These are phyloP conservation scores for Thecophora atra DNA, from an alignment of 2,888 invertebrate genomes.

Conservation along the genomic window DNA sequence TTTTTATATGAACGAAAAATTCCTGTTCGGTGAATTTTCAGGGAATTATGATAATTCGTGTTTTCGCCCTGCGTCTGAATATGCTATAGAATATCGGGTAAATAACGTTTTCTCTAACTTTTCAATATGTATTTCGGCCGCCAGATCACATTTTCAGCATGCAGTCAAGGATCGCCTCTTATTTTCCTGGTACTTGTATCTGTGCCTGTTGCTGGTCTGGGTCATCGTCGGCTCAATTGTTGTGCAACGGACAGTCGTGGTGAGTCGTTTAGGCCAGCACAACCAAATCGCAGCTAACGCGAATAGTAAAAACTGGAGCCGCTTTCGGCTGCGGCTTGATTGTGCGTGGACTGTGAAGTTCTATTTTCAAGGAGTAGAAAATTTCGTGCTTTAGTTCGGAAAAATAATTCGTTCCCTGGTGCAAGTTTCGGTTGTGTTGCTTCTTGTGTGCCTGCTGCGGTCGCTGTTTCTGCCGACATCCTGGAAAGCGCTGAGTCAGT, in stretches of 20 bases:
- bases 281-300: too few species aligned
- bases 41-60: too few species aligned
- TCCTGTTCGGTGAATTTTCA: too few species aligned
- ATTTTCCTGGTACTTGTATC: slow-evolving; percentile 40
- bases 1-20: too few species aligned
- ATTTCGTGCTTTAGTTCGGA: slow-evolving; percentile 58
- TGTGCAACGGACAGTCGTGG: slow-evolving; percentile 12
- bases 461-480: slow-evolving; percentile 56
- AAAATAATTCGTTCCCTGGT: slow-evolving; percentile 51
- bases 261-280: slow-evolving; percentile 8
- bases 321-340: too few species aligned
- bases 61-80: too few species aligned
- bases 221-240: slow-evolving; percentile 32
- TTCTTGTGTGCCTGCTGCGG: slow-evolving; percentile 51
- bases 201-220: slow-evolving; percentile 41
- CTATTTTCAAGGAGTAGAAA: too few species aligned
- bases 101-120: neutral
- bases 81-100: too few species aligned
- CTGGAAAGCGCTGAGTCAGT: slow-evolving; percentile 42
- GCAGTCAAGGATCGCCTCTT: neutral
- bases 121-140: neutral
- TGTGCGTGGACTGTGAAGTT: too few species aligned
- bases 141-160: slow-evolving; percentile 17
- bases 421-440: slow-evolving; percentile 44
- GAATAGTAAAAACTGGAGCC: too few species aligned